Conservation (phyloP, 2,113 vertebrate genomes). For the Tachycineta bicolor region DNA sequence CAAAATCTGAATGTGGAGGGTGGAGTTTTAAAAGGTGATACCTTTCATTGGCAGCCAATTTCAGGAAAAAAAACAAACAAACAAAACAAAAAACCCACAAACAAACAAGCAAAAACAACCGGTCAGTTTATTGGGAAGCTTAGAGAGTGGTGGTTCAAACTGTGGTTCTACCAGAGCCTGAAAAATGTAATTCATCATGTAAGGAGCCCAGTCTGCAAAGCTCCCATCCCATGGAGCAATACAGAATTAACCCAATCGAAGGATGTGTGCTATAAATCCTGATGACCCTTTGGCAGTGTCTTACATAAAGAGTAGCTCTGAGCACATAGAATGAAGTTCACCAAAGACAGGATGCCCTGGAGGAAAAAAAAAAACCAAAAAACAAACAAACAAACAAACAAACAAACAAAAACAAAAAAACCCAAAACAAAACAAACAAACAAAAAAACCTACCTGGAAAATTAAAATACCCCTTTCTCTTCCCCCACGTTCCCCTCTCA, state of each 20-base stretch:
- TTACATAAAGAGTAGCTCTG: not conserved
- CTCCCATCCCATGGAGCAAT: not conserved
- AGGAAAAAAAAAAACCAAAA: not conserved
- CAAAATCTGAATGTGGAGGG: not conserved
- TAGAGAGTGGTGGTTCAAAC: not conserved
- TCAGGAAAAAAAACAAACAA: not conserved
- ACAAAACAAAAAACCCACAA: too few species aligned
- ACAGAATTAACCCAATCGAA: not conserved
- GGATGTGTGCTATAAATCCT: conserved; percentile 16
- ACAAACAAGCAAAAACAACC: too few species aligned
- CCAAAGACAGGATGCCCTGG: not conserved
- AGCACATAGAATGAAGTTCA: not conserved
- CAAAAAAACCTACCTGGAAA: not conserved
- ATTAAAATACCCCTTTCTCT: not conserved
- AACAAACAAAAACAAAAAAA: too few species aligned
- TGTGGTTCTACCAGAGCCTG: not conserved
- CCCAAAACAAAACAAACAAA: too few species aligned
- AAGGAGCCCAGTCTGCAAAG: not conserved
- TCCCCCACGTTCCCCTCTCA: not conserved
- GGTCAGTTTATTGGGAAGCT: not conserved
- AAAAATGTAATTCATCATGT: not conserved
- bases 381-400: too few species aligned
- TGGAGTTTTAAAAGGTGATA: not conserved
- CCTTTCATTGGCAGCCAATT: not conserved
- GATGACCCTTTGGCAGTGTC: not conserved